A percentile compares a stretch with the other conserved stretches of the same genome.
Conservation (phyloP, 1,140 invertebrate species). For the Melipona quadrifasciata region DNA sequence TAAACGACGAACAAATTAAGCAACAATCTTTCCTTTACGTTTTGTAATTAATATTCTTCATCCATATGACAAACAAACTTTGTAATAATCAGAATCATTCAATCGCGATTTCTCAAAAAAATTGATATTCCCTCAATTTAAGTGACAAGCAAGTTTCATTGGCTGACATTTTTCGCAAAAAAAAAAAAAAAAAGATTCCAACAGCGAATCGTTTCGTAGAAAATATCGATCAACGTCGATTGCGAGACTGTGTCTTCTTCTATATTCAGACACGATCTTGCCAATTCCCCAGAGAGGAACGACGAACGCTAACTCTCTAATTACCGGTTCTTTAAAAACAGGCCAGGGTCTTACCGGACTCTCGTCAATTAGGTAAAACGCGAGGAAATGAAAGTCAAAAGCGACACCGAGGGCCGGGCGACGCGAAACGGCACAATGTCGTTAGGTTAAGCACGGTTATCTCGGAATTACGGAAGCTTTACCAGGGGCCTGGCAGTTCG, state of each 20-base stretch:
- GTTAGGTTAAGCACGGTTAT: background rate
- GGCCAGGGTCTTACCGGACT: too few relatives aligned
- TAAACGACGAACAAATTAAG: too few relatives aligned
- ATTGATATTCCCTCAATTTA: too few relatives aligned
- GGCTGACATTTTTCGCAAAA: too few relatives aligned
- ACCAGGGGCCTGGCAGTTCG: background rate
- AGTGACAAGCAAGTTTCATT: too few relatives aligned
- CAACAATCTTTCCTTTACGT: too few relatives aligned
- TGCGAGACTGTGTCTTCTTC: background rate
- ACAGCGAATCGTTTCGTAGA: background rate
- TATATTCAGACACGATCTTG: background rate
- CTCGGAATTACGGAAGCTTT: background rate
- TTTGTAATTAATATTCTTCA: too few relatives aligned
- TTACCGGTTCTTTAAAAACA: background rate
- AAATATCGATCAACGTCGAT: constrained; percentile 26
- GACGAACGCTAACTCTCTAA: background rate
- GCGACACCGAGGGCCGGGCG: too few relatives aligned
- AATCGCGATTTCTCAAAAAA: too few relatives aligned
- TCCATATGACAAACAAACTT: too few relatives aligned
- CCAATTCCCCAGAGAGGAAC: background rate
- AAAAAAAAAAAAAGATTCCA: too few relatives aligned
- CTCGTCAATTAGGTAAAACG: background rate
- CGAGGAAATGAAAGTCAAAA: background rate
- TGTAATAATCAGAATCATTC: too few relatives aligned
- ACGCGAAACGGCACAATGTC: background rate